Base-by-base conservation (phyloP, 2,113 vertebrate species). In the Xenopus borealis region DNA sequence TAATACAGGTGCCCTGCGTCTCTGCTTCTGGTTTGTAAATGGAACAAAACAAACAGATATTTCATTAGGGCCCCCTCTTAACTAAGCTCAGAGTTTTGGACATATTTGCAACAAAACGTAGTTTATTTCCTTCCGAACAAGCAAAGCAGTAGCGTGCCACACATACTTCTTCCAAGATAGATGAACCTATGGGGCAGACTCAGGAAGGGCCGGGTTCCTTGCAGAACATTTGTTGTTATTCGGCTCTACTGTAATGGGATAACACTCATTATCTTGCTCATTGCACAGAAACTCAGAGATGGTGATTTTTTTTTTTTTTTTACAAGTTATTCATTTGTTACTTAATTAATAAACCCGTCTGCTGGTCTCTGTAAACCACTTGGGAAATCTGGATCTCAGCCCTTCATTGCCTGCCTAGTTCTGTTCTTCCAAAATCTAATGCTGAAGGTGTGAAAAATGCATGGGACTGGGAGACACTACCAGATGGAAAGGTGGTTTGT, bases 131-230 rank as follows among this genome's bases (percentile, higher is more conserved):
- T 77, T 40, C 58, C 33, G 57, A 57, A 45, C 59, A 44, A 70
- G 64, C 53, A 67, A 62, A 50, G 47, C 57, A 68, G 68, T 40
- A 61, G 52, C 47, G 40, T 40, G 45, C 61, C 58, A 40, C 33
- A 13, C 50, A n/a, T 16, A 53, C 20, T 64, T 65, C 73, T 33
- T 62, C 66, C 59, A 76, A 69, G 66, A 69, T 44, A 63, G 62
- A 70, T 62, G 74, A 27, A 75, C 27, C 6, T 58, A 62, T 8
- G 11, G 23, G 17, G 44, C 40, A 4, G 46, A 18, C 46, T 63
- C 73, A 44, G 74, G 74, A 77, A 77, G 67, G 74, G 67, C 74
- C 17, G 74, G 74, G 70, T 14, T 64, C 74, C 50, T 55, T 62
- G 66, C 40, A 18, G 40, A 13, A 57, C 30, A 18, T 62, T 58